These are phyloP conservation scores for Clarias laeviceps DNA, from an alignment of 2,797 vertebrate genomes.

Conservation along the genomic window DNA sequence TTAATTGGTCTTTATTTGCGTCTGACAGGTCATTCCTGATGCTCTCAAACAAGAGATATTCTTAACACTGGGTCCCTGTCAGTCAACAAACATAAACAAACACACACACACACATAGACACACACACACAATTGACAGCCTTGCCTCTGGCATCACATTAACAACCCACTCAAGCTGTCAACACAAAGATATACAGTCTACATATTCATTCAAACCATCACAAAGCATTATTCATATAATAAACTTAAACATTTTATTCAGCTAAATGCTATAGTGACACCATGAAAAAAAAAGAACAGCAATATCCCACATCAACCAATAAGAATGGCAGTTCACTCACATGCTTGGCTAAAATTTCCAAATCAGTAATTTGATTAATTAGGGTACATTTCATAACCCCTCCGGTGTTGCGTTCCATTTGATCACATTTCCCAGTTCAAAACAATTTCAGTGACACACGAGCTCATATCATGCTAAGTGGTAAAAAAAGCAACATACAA, in stretches of 20 bases:
- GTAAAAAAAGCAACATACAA: slow-evolving; percentile 23
- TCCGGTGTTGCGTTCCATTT: slow-evolving; percentile 52
- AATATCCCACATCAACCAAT: slow-evolving; percentile 17
- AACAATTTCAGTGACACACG: slow-evolving; percentile 46
- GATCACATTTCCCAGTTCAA: slow-evolving; percentile 49
- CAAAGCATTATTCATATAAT: slow-evolving; percentile 44
- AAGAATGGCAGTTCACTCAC: slow-evolving; percentile 32
- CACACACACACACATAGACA: slow-evolving; percentile 28
- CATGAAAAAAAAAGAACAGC: slow-evolving; percentile 20
- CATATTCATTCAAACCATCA: slow-evolving; percentile 39
- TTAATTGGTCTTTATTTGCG: neutral
- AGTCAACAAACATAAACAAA: neutral
- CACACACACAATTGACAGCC: slow-evolving; percentile 35
- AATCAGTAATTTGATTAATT: slow-evolving; percentile 54
- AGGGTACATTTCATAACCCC: slow-evolving; percentile 46
- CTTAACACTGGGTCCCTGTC: slow-evolving; percentile 31
- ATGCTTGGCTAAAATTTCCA: slow-evolving; percentile 45
- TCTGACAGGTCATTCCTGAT: slow-evolving; percentile 41
- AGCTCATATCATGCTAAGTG: slow-evolving; percentile 30
- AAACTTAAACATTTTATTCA: slow-evolving; percentile 35
- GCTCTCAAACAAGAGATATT: slow-evolving; percentile 39
- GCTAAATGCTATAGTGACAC: slow-evolving; percentile 15
- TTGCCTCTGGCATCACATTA: slow-evolving; percentile 60
- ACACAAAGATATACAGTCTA: slow-evolving; percentile 40
- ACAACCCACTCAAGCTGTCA: slow-evolving; percentile 50